Conservation (phyloP, 2,797 vertebrate genomes). For the Takifugu ocellatus region DNA sequence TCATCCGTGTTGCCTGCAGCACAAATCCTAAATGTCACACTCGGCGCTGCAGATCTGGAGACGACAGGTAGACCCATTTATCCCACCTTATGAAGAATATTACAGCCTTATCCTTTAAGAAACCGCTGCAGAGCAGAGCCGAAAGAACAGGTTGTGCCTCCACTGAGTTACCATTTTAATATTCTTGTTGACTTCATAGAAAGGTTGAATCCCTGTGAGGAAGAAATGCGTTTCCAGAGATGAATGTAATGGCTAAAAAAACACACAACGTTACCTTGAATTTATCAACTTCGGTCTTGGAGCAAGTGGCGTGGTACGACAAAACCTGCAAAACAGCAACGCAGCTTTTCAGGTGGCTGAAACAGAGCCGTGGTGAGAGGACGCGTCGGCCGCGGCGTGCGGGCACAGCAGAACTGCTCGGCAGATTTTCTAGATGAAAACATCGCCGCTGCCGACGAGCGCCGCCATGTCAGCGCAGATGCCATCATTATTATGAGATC, state of each 20-base stretch:
- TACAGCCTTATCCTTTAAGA: neutral
- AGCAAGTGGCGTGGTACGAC: constrained; percentile 97
- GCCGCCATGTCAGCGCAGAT: constrained; percentile 19
- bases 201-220: neutral
- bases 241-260: constrained; percentile 12
- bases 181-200: constrained; percentile 9
- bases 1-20: too few relatives aligned
- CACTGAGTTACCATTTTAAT: constrained; percentile 22
- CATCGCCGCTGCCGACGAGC: constrained; percentile 15
- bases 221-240: constrained; percentile 15
- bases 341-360: constrained; percentile 15
- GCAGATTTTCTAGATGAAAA: constrained; percentile 59
- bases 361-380: constrained; percentile 25
- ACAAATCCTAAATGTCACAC: too few relatives aligned
- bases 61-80: neutral
- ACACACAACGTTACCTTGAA: constrained; percentile 86
- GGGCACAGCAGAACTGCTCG: constrained; percentile 40
- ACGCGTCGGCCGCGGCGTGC: constrained; percentile 31
- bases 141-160: neutral
- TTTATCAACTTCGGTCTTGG: constrained; percentile 98
- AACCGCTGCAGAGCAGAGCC: neutral
- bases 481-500: constrained; percentile 68
- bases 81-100: neutral
- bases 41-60: neutral
- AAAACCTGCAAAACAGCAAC: constrained; percentile 82